A percentile compares a stretch with the other conserved stretches of the same genome.
Conservation (phyloP, 2,888 invertebrate genomes). For the Nycteola revayana region DNA sequence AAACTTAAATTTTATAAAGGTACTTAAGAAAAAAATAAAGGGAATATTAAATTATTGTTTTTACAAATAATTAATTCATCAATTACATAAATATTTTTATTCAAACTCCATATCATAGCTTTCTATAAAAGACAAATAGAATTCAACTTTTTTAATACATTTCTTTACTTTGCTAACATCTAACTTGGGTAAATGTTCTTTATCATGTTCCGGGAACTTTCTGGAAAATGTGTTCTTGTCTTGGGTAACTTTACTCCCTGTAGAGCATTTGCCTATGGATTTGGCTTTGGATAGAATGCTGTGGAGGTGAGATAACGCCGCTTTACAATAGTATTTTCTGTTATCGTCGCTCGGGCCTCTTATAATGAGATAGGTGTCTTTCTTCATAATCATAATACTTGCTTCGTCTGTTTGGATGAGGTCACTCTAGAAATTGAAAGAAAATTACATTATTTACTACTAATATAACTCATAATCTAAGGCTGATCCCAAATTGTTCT, state of each 20-base stretch:
- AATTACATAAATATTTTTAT: conserved; percentile 27
- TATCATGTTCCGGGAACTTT: conserved; percentile 80
- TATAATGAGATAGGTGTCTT: conserved; percentile 83
- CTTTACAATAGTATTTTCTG: conserved; percentile 80
- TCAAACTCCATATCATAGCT: conserved; percentile 52
- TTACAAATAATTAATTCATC: too few relatives aligned
- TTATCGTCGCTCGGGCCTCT: conserved; percentile 81
- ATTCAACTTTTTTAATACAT: conserved; percentile 86
- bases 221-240: conserved; percentile 68
- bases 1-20: too few relatives aligned
- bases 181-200: conserved; percentile 71
- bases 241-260: conserved; percentile 20
- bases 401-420: conserved; percentile 80
- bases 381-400: conserved; percentile 80
- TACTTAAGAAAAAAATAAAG: too few relatives aligned
- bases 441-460: too few relatives aligned
- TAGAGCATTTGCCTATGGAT: conserved; percentile 19
- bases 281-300: conserved; percentile 76
- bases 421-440: conserved; percentile 73
- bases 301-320: conserved; percentile 86
- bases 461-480: too few relatives aligned
- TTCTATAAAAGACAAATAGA: conserved; percentile 85
- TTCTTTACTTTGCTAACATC: conserved; percentile 78
- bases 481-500: too few relatives aligned
- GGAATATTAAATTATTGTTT: too few relatives aligned